Evolutionary conservation across 2,113 vertebrate genomes (phyloP).

Genomic region (Prunella fulvescens): DNA sequence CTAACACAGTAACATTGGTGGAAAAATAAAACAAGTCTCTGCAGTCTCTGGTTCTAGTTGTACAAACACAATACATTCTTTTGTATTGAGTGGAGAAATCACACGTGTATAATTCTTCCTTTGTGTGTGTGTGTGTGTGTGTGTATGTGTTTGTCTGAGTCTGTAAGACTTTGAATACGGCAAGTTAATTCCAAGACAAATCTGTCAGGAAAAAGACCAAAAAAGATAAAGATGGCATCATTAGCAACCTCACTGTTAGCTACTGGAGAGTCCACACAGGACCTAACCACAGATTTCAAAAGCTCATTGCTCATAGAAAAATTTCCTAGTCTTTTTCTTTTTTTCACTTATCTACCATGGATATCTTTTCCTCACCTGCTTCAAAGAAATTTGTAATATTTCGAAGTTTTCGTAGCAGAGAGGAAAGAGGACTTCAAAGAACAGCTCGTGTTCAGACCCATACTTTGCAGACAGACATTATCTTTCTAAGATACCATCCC

Average conservation of each 20-base stretch:
- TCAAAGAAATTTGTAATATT: neutral
- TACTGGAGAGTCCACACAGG: neutral
- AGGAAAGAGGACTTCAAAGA: slow-evolving; percentile 21
- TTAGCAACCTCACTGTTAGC: neutral
- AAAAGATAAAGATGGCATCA: neutral
- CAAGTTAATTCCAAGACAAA: neutral
- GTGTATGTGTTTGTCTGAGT: neutral
- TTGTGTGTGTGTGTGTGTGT: neutral
- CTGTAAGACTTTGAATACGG: neutral
- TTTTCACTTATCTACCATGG: neutral
- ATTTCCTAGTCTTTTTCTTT: neutral
- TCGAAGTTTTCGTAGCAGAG: neutral
- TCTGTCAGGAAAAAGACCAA: neutral
- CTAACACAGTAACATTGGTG: neutral
- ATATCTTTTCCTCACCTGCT: neutral
- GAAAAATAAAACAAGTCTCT: neutral
- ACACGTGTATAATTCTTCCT: neutral
- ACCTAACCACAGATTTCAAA: neutral
- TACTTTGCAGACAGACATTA: slow-evolving; percentile 9
- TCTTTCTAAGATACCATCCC: neutral
- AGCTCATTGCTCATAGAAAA: neutral
- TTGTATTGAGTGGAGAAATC: neutral
- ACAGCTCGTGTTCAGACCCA: neutral
- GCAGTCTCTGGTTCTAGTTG: neutral
- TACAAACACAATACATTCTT: neutral